These are phyloP conservation scores for Lepilemur septentrionalis DNA, from an alignment of 2,797 vertebrate species.

Conservation along the genomic window DNA sequence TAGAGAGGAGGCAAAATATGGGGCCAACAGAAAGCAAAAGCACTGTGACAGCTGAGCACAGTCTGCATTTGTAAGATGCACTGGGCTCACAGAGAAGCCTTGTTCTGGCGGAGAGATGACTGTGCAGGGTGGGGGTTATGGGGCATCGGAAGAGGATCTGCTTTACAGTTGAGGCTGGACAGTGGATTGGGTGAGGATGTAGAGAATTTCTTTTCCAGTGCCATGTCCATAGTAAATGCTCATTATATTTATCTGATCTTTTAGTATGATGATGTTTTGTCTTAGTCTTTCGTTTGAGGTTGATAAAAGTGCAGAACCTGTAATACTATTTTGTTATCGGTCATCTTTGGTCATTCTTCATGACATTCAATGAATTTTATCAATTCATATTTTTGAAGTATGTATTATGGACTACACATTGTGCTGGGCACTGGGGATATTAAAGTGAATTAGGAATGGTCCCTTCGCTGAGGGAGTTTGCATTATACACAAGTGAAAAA, in stretches of 20 bases:
- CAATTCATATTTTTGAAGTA: background rate
- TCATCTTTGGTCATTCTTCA: background rate
- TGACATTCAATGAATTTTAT: background rate
- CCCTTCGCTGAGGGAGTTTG: background rate
- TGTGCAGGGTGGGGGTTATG: background rate
- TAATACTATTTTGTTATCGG: background rate
- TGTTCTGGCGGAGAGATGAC: background rate
- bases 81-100: background rate
- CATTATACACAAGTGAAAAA: background rate
- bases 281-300: background rate
- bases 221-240: background rate
- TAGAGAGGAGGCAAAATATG: background rate
- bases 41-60: background rate
- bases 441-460: background rate
- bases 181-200: background rate
- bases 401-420: background rate
- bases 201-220: conserved; percentile 6
- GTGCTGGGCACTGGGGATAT: background rate
- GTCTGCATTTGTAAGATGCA: background rate
- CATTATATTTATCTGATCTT: background rate
- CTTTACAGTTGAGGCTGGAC: background rate
- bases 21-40: background rate
- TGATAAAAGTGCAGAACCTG: background rate
- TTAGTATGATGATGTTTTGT: background rate
- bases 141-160: background rate